These are phyloP conservation scores for Caenorhabditis becei DNA, from an alignment of 2,888 invertebrate species.

Conservation along the genomic window DNA sequence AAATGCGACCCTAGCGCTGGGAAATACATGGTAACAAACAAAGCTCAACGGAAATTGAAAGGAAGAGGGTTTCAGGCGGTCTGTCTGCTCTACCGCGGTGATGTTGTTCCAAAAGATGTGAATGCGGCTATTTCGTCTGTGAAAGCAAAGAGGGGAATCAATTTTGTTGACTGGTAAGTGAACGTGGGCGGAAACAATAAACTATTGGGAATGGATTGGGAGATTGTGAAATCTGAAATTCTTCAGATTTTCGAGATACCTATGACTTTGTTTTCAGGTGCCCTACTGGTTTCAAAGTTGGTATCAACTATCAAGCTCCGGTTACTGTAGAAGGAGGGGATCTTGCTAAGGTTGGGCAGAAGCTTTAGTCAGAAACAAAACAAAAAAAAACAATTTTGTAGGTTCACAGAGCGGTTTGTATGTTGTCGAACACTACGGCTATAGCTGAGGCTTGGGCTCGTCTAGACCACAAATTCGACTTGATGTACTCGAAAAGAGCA, in stretches of 20 bases:
- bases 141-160: conserved; percentile 83
- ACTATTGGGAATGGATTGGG: not conserved
- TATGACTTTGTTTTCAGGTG: conserved; percentile 83
- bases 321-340: conserved; percentile 94
- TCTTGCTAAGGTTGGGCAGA: conserved; percentile 83
- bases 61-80: conserved; percentile 87
- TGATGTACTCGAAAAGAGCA: conserved; percentile 74
- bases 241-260: not conserved
- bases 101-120: conserved; percentile 89
- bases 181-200: not conserved
- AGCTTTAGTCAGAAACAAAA: not conserved
- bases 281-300: conserved; percentile 88
- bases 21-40: conserved; percentile 73
- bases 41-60: not conserved
- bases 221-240: too few relatives aligned
- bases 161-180: conserved; percentile 85
- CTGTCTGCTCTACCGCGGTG: conserved; percentile 94
- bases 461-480: conserved; percentile 86
- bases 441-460: conserved; percentile 90
- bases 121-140: conserved; percentile 80
- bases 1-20: conserved; percentile 85
- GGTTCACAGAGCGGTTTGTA: conserved; percentile 86
- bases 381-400: too few relatives aligned
- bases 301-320: conserved; percentile 84
- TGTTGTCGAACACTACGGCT: conserved; percentile 93